Base-by-base conservation (phyloP, 2,888 invertebrate species). In the Orthosia cruda region DNA sequence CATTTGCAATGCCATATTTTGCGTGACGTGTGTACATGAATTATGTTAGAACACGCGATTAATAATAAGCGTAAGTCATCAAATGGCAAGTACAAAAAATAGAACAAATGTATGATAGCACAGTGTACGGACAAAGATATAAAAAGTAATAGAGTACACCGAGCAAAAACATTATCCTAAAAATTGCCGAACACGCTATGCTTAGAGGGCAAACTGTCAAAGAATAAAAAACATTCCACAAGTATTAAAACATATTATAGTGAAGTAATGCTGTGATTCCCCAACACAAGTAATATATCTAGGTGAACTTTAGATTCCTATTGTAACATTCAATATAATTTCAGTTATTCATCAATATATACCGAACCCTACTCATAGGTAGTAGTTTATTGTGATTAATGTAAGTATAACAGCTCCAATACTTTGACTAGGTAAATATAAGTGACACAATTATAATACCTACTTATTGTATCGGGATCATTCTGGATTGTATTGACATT, bases 41-140 rank as follows among this genome's bases (percentile, higher is more conserved):
- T 77, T 80, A 77, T 71, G 66, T 75, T 70, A 75, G 71, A 80
- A 62, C 86, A 87, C 84, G 88, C 84, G 80, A 88, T 79, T 79
- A 79, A 71, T 83, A 85, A 87, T 81, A 79, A 77, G 62, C 66
- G 63, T 78, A 78, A 74, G 71, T 79, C 74, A 73, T 80, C 54
- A 75, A 84, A 80, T 57, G 15, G 57, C 58, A 64, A 81, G 52
- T 71, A 71, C 58, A 86, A 86, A 85, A 86, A 85, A 76, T 71
- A 71, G 65, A 52, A 81, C 74, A 75, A 64, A 73, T 50, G 54
- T 67, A 82, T 77, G 59, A 75, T 75, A 75, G 45, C 23, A 45
- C 62, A 73, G 54, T 62, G 26, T 57, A 61, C 70, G 52, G 64
- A 68, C 47, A 64, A 64, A 50, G 47, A 55, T 49, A 72, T 54